Base-by-base conservation (phyloP, 2,888 invertebrate genomes). In the Cryptosula pallasiana region DNA sequence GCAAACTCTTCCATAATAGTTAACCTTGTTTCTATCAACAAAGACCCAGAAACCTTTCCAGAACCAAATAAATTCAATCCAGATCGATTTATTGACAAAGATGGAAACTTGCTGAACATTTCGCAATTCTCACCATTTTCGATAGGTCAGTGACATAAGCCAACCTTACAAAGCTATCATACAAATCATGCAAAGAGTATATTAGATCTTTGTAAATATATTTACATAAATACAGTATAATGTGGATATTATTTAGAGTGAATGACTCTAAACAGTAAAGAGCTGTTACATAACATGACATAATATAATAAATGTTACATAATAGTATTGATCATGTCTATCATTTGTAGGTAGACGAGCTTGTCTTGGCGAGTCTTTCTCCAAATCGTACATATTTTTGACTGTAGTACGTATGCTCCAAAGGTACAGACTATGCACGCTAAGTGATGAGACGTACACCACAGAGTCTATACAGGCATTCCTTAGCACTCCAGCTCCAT, bases 81-180 rank as follows among this genome's bases (percentile, higher is more conserved):
- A 13, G 63, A 63, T 29, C 63, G 63, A 34, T 63, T 63, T 63
- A 32, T 63, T 27, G 63, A 63, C 32, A 63, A 63, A 63, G 63
- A 63, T 9, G 63, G 63, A 27, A 63, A 63, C 27, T 32, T 63
- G 5, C 27, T 16, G 9, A 63, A 27, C 63, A 63, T 63, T 32
- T 5, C 29, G 9, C 29, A 63, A 32, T 63, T 63, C 27, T 27
- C 34, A 63, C 63, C 63, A 2, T 63, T 63, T 63, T 63, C 63
- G 32, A 63, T 34, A 27, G 63, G 63, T n/a, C n/a, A n/a, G n/a
- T n/a, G n/a, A n/a, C n/a, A n/a, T n/a, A n/a, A n/a, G n/a, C n/a
- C n/a, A n/a, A n/a, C n/a, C n/a, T n/a, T n/a, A n/a, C n/a, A n/a
- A n/a, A n/a, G n/a, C n/a, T n/a, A n/a, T n/a, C n/a, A n/a, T n/a